Percentiles rank a stretch among this genome's conserved stretches.
Conservation (phyloP, 2,113 vertebrate species). For the Actinemys pallida region DNA sequence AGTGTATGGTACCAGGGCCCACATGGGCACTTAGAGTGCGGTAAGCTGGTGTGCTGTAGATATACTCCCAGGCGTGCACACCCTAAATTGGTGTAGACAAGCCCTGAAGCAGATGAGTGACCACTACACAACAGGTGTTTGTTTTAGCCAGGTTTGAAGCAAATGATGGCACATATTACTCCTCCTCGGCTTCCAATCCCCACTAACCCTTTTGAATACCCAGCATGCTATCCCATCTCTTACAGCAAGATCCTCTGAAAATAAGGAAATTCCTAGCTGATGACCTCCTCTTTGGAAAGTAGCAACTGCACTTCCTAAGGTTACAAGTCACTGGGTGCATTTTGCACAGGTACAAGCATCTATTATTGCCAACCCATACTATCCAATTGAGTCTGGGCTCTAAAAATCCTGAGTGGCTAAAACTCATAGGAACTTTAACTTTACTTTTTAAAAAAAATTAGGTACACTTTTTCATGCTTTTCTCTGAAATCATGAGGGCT, state of each 20-base stretch:
- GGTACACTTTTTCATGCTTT: not conserved
- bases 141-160: not conserved
- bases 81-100: not conserved
- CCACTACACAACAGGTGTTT: not conserved
- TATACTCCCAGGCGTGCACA: not conserved
- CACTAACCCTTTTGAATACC: not conserved
- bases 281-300: not conserved
- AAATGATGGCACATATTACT: not conserved
- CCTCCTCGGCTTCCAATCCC: not conserved
- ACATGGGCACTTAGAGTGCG: not conserved
- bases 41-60: not conserved
- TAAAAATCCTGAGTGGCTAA: rapidly evolving
- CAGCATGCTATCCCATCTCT: rapidly evolving
- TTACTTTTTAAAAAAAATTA: not conserved
- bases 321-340: not conserved
- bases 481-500: not conserved
- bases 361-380: not conserved
- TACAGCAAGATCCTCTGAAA: not conserved
- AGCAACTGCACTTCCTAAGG: not conserved
- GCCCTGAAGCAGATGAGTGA: not conserved
- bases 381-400: not conserved
- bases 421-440: not conserved
- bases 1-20: not conserved
- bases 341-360: not conserved
- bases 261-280: not conserved